Evolutionary conservation across 2,113 vertebrate genomes (phyloP), one percentile per base, ranked within the genome.

Genomic region (Irena cyanogastra): DNA sequence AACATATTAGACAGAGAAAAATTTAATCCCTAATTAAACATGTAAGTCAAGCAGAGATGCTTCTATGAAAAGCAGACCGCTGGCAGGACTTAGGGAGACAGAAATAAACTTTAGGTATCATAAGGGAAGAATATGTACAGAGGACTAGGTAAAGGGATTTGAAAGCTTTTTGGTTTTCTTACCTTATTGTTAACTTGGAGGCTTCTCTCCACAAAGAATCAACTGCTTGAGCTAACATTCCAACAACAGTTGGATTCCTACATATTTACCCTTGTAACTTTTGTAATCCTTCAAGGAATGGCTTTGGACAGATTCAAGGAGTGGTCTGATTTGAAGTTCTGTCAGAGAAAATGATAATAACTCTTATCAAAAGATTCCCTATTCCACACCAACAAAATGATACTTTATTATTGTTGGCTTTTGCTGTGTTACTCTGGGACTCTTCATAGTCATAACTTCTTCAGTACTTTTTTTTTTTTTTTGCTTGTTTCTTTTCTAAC

Each of bases 31-130:
- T 65, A 44, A 70, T 49, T 65, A 49, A 65, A 54, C 1, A 23
- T 5, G 6, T 16, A 59, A 4, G 12, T 56, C 2, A 4, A 77
- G 20, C 16, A 82, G n/a, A 52, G 26, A 42, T 1, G 1, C 16
- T 66, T 44, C 42, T 71, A 9, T 56, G 19, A 66, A 71, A 14
- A 81, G 9, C 7, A 69, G n/a, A 10, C 4, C 37, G 5, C 5
- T 77, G 30, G 57, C 47, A 53, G 28, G 27, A 30, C 9, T 56
- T n/a, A 7, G 7, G n/a, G 26, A 84, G 22, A 65, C 35, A 70
- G 41, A 56, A 82, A 65, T 44, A 65, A 70, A 68, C 7, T 83
- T n/a, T 5, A n/a, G 17, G 30, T 17, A 66, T 21, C 9, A 31
- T n/a, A 61, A 31, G 4, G 12, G 19, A 52, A 24, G 10, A 61